Percentiles rank a stretch among this genome's conserved stretches.
phyloP scores from a whole-genome alignment of 2,113 vertebrate species.

The Balaenoptera acutorostrata region DNA sequence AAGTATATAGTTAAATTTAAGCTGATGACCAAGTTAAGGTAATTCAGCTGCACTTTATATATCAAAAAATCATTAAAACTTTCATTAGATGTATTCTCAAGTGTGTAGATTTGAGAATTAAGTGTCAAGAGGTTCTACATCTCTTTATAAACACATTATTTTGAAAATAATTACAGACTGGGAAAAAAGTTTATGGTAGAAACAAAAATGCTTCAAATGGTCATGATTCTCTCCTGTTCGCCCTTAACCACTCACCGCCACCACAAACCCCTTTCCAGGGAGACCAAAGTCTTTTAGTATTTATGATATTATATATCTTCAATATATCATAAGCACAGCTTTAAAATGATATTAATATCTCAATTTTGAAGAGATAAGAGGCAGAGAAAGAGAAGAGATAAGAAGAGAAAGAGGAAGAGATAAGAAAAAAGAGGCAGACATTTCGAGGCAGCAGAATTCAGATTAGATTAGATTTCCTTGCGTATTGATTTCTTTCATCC shows the following conservation, averaged over 20 bases:
- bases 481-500: background rate
- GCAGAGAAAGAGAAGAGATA: too few species aligned
- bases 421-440: background rate
- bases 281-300: background rate
- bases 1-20: background rate
- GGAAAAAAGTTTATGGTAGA: background rate
- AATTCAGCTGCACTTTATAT: background rate
- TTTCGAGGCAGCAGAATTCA: background rate
- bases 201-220: background rate
- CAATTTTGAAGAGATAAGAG: background rate
- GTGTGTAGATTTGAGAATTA: constrained; percentile 21
- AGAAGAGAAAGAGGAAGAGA: too few species aligned
- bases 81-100: constrained; percentile 25
- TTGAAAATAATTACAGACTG: background rate
- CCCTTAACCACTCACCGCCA: too few species aligned
- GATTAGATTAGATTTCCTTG: background rate
- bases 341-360: background rate
- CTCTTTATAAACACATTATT: constrained; percentile 21
- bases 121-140: constrained; percentile 22
- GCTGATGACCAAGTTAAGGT: background rate
- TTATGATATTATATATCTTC: background rate
- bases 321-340: background rate
- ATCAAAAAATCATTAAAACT: background rate
- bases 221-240: background rate
- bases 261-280: background rate